Percentiles rank a stretch among this genome's conserved stretches.
phyloP scores from a whole-genome alignment of 2,888 invertebrate genomes.

The Trichogramma dendrolimi region DNA sequence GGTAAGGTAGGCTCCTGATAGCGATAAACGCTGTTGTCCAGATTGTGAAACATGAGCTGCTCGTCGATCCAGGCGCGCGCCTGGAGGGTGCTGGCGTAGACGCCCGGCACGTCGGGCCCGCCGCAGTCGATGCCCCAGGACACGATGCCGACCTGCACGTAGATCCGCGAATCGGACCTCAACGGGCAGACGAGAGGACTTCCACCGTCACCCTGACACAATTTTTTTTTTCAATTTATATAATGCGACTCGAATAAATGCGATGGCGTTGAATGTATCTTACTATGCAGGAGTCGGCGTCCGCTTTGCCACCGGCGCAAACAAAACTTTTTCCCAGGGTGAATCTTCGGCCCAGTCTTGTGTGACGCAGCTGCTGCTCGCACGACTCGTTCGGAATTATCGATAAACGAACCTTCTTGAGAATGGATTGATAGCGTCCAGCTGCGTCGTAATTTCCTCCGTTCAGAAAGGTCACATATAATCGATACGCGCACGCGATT shows the following conservation, averaged over 20 bases:
- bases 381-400: slow-evolving; percentile 62
- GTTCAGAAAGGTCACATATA: not conserved
- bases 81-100: slow-evolving; percentile 67
- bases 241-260: not conserved
- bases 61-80: slow-evolving; percentile 70
- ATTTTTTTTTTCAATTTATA: not conserved
- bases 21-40: slow-evolving; percentile 50
- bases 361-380: slow-evolving; percentile 59
- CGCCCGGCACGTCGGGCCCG: slow-evolving; percentile 63
- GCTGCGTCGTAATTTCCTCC: slow-evolving; percentile 24
- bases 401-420: slow-evolving; percentile 69
- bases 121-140: slow-evolving; percentile 84
- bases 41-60: slow-evolving; percentile 52
- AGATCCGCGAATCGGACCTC: slow-evolving; percentile 51
- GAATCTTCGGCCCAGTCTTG: slow-evolving; percentile 66
- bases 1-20: too few relatives aligned
- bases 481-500: slow-evolving; percentile 26
- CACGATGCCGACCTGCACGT: slow-evolving; percentile 64
- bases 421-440: slow-evolving; percentile 61
- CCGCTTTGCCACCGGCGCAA: slow-evolving; percentile 73
- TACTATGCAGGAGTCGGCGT: slow-evolving; percentile 67
- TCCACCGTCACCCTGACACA: slow-evolving; percentile 65
- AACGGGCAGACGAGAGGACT: slow-evolving; percentile 73
- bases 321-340: slow-evolving; percentile 65
- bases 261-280: not conserved